Evolutionary conservation across 1,140 invertebrate species (phyloP).

Genomic region (Zelostemma sp.): DNA sequence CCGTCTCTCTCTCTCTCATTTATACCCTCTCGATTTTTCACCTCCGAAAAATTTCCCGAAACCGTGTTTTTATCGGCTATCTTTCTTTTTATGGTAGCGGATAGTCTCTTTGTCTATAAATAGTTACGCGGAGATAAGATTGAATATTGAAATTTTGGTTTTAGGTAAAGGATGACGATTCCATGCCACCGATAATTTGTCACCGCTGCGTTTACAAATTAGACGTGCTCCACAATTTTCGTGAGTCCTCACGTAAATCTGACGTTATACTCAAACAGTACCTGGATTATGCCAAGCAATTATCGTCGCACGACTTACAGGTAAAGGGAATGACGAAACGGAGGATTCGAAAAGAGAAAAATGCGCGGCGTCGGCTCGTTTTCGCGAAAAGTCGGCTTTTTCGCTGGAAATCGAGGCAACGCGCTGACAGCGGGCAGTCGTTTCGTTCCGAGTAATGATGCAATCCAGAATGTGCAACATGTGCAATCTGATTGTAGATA

Average conservation of each 20-base stretch:
- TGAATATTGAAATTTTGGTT: too few species aligned
- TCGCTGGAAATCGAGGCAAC: constrained; percentile 44
- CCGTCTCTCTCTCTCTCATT: too few species aligned
- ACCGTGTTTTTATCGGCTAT: not conserved
- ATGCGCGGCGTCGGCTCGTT: not conserved
- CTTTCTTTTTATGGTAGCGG: not conserved
- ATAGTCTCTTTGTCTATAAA: too few species aligned
- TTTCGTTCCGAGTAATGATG: constrained; percentile 61
- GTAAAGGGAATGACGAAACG: constrained; percentile 39
- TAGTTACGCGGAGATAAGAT: too few species aligned
- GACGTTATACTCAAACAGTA: constrained; percentile 71
- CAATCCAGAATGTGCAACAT: constrained; percentile 59
- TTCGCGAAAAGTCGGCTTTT: too few species aligned
- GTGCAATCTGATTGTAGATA: constrained; percentile 62
- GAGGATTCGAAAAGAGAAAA: not conserved
- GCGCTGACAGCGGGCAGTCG: constrained; percentile 54
- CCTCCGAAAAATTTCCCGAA: not conserved
- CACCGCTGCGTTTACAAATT: constrained; percentile 69
- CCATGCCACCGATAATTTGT: constrained; percentile 69
- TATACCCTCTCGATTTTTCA: too few species aligned
- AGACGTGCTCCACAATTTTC: constrained; percentile 68
- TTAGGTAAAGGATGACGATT: constrained; percentile 71
- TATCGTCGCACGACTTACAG: constrained; percentile 61
- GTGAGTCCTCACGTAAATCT: constrained; percentile 69
- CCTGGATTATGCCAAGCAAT: constrained; percentile 68